These are phyloP conservation scores for Macrochelys suwanniensis DNA, from an alignment of 2,797 vertebrate species.

Conservation along the genomic window DNA sequence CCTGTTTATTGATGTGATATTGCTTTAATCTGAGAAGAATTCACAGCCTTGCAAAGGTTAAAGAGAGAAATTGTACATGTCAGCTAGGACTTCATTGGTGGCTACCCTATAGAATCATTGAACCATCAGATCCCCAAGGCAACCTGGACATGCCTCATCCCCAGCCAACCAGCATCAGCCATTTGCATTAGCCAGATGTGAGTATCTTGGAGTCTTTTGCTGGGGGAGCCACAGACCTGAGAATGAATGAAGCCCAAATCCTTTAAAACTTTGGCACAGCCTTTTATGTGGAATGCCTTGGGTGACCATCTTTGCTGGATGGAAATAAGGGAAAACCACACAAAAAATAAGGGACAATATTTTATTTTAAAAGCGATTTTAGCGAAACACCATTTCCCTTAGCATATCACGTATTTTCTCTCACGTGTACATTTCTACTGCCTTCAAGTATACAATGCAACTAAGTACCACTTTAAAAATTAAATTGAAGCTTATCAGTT, in stretches of 20 bases:
- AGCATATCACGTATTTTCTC: too few species aligned
- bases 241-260: not conserved
- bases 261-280: constrained; percentile 45
- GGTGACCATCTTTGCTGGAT: too few species aligned
- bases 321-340: too few species aligned
- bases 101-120: constrained; percentile 53
- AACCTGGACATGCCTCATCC: constrained; percentile 41
- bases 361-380: too few species aligned
- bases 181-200: constrained; percentile 42
- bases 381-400: too few species aligned
- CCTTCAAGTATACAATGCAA: too few species aligned
- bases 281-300: constrained; percentile 14
- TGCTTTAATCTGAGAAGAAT: constrained; percentile 47
- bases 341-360: too few species aligned
- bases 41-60: not conserved
- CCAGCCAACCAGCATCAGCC: constrained; percentile 27
- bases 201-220: constrained; percentile 53
- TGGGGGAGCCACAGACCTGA: constrained; percentile 36
- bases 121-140: constrained; percentile 56
- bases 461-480: too few species aligned
- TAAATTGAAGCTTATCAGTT: too few species aligned
- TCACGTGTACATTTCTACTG: too few species aligned
- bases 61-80: constrained; percentile 59
- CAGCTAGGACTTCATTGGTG: constrained; percentile 74
- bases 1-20: constrained; percentile 48